phyloP scores from a whole-genome alignment of 2,888 invertebrate species.

The Pandemis corylana region DNA sequence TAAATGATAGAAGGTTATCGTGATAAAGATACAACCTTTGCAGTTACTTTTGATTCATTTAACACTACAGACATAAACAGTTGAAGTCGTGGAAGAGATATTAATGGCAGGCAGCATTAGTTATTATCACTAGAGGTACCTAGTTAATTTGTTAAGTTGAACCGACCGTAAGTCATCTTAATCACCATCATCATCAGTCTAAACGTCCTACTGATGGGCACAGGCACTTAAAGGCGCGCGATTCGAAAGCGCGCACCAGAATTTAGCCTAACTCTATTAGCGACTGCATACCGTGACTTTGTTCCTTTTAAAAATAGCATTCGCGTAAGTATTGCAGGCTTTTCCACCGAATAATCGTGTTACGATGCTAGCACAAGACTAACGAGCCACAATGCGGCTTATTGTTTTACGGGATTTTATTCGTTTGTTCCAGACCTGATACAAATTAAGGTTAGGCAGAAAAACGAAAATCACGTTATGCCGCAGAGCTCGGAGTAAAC shows the following conservation, averaged over 20 bases:
- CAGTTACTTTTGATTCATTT: slow-evolving; percentile 12
- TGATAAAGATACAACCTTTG: slow-evolving; percentile 14
- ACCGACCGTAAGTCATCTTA: no score
- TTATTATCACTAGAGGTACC: not conserved
- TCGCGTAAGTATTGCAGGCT: not conserved
- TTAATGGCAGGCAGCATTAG: not conserved
- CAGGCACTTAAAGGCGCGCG: no score
- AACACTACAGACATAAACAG: not conserved
- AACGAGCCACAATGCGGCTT: not conserved
- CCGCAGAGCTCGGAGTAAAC: not conserved
- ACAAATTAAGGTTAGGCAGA: not conserved
- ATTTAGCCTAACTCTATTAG: no score
- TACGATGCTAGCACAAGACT: not conserved
- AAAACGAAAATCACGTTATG: slow-evolving; percentile 8
- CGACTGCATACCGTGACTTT: not conserved
- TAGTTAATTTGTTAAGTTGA: not conserved
- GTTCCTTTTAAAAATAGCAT: not conserved
- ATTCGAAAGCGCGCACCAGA: no score
- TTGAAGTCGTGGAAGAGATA: slow-evolving; percentile 3
- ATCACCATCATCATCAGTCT: no score
- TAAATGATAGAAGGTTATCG: slow-evolving; percentile 26
- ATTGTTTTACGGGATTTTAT: not conserved
- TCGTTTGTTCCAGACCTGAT: slow-evolving; percentile 7
- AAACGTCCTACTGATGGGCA: no score
- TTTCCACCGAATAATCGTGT: slow-evolving; percentile 3